Evolutionary conservation across 1,140 invertebrate species (phyloP).

Genomic region (Eupristina koningsbergeri): DNA sequence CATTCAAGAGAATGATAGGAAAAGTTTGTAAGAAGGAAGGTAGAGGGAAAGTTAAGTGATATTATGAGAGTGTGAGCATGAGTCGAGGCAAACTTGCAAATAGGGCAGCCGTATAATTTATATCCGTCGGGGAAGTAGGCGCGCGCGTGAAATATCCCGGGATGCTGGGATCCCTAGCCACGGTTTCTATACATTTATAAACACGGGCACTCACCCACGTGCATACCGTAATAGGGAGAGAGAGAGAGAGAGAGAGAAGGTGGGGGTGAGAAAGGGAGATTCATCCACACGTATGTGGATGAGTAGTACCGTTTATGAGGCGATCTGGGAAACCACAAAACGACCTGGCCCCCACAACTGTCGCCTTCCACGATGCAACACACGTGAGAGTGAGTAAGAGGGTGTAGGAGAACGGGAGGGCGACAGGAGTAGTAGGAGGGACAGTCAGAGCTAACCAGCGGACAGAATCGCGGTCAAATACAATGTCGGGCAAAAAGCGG

Average conservation of each 20-base stretch:
- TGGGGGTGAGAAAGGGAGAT: no score
- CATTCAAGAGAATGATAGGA: not conserved
- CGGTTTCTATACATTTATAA: constrained; percentile 6
- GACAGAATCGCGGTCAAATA: no score
- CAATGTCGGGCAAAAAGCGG: constrained; percentile 3
- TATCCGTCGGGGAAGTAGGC: constrained; percentile 61
- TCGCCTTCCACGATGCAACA: no score
- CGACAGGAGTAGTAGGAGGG: no score
- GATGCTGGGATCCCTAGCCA: constrained; percentile 44
- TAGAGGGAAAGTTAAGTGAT: not conserved
- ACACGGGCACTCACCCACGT: not conserved
- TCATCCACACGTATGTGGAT: not conserved
- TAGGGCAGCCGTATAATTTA: constrained; percentile 69
- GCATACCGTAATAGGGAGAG: no score
- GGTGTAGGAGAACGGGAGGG: no score
- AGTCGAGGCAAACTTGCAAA: constrained; percentile 59
- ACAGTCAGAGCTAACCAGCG: no score
- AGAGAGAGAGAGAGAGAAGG: no score
- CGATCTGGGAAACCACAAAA: constrained; percentile 23
- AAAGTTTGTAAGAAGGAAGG: not conserved
- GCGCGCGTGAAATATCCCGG: constrained; percentile 52
- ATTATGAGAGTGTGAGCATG: constrained; percentile 12
- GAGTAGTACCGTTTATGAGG: constrained; percentile 9
- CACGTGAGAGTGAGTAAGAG: no score
- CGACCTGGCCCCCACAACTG: not conserved